Base-by-base conservation (phyloP, 2,797 vertebrate genomes). In the Ara ararauna region DNA sequence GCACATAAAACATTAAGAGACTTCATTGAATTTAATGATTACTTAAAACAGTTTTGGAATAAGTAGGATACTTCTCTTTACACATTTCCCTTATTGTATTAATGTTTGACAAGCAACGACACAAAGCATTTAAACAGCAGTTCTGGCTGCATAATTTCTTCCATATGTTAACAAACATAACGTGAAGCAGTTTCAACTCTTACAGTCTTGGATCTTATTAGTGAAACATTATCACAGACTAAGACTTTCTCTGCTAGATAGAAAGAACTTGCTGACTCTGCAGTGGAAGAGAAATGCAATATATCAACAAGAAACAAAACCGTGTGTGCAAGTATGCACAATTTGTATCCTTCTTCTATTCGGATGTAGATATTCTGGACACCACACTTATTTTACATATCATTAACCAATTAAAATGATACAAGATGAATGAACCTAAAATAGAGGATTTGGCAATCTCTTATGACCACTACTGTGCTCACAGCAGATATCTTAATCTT, bases 221-320 rank as follows among this genome's bases (percentile, higher is more conserved):
- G 94, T 87, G 60, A 95, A 97, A 96, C 89, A 78, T 91, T 97
- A 94, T 96, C 90, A 97, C 79, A 62, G 95, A 97, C 86, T 90
- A 84, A 96, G 94, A 92, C 65, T 94, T 95, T 94, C 92, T 96
- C 93, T 87, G 48, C 42, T 93, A 89, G 76, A 93, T 22, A 96
- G 90, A 92, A 96, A 90, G 92, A 96, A 94, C 89, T 96, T 94
- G 95, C 94, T 97, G 97, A 97, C 93, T 94, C 26, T 75, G 90
- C 89, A 97, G 92, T 38, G 60, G 65, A 97, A 95, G 89, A 48
- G 90, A 89, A 97, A 95, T 73, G 65, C 62, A 90, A 61, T 90
- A 86, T 23, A 89, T 88, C 96, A 92, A 93, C 34, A 94, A 77
- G 90, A 91, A 90, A 62, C 51, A 93, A 92, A 84, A 73, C 44